phyloP scores from a whole-genome alignment of 2,888 invertebrate genomes.

The Nymphalis polychloros region DNA sequence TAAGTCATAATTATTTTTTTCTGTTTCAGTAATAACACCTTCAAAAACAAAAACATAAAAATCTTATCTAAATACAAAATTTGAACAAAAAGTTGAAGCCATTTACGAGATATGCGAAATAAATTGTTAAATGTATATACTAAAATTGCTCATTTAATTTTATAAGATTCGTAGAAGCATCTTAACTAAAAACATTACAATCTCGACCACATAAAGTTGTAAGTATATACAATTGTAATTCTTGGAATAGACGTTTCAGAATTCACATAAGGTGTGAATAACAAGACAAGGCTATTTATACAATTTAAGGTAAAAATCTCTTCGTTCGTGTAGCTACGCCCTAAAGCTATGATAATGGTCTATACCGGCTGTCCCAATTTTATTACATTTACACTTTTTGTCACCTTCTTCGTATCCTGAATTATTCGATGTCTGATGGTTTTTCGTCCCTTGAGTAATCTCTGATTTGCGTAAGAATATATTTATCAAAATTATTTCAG shows the following conservation, averaged over 20 bases:
- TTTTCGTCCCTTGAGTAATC: slow-evolving; percentile 27
- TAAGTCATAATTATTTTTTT: too few relatives aligned
- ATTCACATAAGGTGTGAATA: neutral
- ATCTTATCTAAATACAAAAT: too few relatives aligned
- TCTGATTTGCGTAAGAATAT: slow-evolving; percentile 31
- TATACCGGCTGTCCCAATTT: slow-evolving; percentile 22
- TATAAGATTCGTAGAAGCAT: too few relatives aligned
- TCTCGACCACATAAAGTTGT: too few relatives aligned
- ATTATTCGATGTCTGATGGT: slow-evolving; percentile 29
- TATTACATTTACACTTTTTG: slow-evolving; percentile 31
- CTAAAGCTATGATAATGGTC: slow-evolving; percentile 24
- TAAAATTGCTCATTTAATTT: too few relatives aligned
- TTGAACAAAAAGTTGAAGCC: too few relatives aligned
- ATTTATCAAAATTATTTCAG: slow-evolving; percentile 26
- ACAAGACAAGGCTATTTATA: neutral
- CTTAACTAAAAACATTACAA: too few relatives aligned
- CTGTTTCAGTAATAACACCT: too few relatives aligned
- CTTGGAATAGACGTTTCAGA: neutral
- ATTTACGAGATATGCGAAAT: too few relatives aligned
- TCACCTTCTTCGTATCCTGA: slow-evolving; percentile 21
- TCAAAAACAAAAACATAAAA: too few relatives aligned
- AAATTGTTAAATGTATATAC: too few relatives aligned
- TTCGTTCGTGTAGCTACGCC: slow-evolving; percentile 12
- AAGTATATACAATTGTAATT: neutral
- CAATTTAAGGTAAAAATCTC: neutral